A percentile compares a stretch with the other conserved stretches of the same genome.
Conservation (phyloP, 2,888 invertebrate species). For the Microctonus hyperodae region DNA sequence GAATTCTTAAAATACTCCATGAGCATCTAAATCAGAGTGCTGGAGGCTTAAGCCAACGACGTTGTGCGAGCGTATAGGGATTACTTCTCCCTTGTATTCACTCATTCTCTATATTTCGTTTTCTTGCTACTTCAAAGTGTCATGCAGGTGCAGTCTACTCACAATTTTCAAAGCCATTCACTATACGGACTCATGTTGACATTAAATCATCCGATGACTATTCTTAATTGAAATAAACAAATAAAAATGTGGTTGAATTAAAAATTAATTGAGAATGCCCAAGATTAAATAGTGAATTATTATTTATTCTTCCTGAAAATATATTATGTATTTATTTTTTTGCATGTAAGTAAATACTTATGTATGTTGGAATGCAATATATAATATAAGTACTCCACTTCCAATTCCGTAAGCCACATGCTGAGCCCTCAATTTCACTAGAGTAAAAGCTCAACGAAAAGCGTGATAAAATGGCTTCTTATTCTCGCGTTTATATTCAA, state of each 20-base stretch:
- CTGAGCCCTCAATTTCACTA: conserved; percentile 62
- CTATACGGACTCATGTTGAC: conserved; percentile 47
- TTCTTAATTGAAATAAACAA: too few species aligned
- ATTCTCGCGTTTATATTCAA: conserved; percentile 63
- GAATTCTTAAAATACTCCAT: conserved; percentile 63
- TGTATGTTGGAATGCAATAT: conserved; percentile 10
- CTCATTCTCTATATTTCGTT: not conserved
- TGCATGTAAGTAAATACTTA: not conserved
- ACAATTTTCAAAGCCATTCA: conserved; percentile 48
- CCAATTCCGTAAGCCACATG: conserved; percentile 52
- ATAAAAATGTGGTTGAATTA: too few species aligned
- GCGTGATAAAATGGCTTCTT: conserved; percentile 62
- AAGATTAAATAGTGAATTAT: too few species aligned
- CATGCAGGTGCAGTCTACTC: conserved; percentile 60
- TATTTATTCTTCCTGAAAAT: not conserved
- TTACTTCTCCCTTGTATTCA: conserved; percentile 55
- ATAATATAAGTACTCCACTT: conserved; percentile 33
- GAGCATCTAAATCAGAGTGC: conserved; percentile 60
- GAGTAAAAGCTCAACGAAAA: conserved; percentile 56
- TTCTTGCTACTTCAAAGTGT: conserved; percentile 56
- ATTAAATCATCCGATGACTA: conserved; percentile 57
- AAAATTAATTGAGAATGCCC: too few species aligned
- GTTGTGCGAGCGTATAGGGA: conserved; percentile 59
- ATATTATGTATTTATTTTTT: too few species aligned
- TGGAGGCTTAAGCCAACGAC: conserved; percentile 57